Evolutionary conservation across 2,797 vertebrate genomes (phyloP).

Genomic region (Poeciliopsis gracilis): DNA sequence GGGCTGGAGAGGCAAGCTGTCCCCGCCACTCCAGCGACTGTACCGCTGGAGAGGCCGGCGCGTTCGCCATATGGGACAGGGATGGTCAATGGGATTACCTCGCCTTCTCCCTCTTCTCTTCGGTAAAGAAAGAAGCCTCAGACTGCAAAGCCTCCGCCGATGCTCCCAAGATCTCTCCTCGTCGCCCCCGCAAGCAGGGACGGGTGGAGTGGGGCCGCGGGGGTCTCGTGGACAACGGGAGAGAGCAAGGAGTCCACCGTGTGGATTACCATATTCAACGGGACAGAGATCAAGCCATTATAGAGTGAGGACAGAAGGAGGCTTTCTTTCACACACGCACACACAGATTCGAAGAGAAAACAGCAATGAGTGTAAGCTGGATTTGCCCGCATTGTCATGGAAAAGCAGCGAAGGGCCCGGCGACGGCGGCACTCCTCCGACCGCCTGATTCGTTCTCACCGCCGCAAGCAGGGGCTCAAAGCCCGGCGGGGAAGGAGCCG

Average conservation of each 20-base stretch:
- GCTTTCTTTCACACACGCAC: slow-evolving; percentile 72
- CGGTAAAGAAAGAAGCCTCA: slow-evolving; percentile 71
- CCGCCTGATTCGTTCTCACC: slow-evolving; percentile 38
- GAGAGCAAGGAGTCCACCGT: slow-evolving; percentile 65
- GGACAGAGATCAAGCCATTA: slow-evolving; percentile 83
- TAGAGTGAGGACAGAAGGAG: slow-evolving; percentile 75
- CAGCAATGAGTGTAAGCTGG: slow-evolving; percentile 76
- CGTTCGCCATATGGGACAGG: slow-evolving; percentile 81
- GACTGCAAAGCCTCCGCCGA: slow-evolving; percentile 69
- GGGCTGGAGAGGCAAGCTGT: slow-evolving; percentile 76
- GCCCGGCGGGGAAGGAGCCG: slow-evolving; percentile 2
- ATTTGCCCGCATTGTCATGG: slow-evolving; percentile 76
- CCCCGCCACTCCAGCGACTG: slow-evolving; percentile 75
- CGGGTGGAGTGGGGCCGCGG: slow-evolving; percentile 69
- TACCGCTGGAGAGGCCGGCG: slow-evolving; percentile 77
- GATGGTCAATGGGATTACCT: slow-evolving; percentile 83
- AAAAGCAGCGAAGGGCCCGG: slow-evolving; percentile 62
- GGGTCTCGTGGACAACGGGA: slow-evolving; percentile 75
- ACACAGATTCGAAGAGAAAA: slow-evolving; percentile 68
- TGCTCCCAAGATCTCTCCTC: slow-evolving; percentile 63
- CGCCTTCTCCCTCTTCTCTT: slow-evolving; percentile 74
- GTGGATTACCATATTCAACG: slow-evolving; percentile 86
- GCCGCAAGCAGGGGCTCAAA: slow-evolving; percentile 12
- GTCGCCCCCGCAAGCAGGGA: slow-evolving; percentile 55
- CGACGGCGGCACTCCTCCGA: slow-evolving; percentile 54